Evolutionary conservation across 2,888 invertebrate genomes (phyloP), one percentile per base, ranked within the genome.

Genomic region (Petrolisthes manimaculis): DNA sequence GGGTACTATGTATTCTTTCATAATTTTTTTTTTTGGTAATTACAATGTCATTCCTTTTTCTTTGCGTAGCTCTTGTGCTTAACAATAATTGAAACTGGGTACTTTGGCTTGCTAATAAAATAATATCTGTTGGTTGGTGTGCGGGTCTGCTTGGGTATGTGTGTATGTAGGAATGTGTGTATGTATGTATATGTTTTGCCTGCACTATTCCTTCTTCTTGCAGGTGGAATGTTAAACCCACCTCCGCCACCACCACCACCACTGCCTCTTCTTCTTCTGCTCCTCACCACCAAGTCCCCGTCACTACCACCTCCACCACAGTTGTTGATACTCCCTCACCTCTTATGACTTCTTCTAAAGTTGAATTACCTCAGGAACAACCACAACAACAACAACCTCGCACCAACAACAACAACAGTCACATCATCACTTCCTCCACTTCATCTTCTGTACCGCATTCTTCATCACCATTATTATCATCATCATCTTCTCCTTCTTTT

Each of bases 181-280:
- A 54, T 54, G 54, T 51, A 79, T 8, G 55, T 54, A 79, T 69
- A 61, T 61, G 21, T 51, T 55, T 69, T 71, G 71, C 71, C n/a
- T 71, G 71, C 71, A 71, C 21, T 6, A 6, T 71, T 69, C 79
- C 84, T 88, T 88, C 67, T 80, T 71, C 81, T 88, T 84, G 80
- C 88, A 88, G 88, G 88, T 88, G 88, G 88, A 69, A 74, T 37
- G 56, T 67, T 84, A 80, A 79, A 84, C 84, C 88, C 53, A 67
- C 82, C n/a, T 51, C 82, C 55, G 67, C 82, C 82, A 67, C 82
- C 53, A 53, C 81, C n/a, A 51, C n/a, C 21, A 12, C 56, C 80
- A 56, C 56, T 24, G n/a, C n/a, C n/a, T 37, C 37, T 37, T 37
- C 37, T 37, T 21, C 56, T 82, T 0, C 37, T 54, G 53, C 78